phyloP scores from a whole-genome alignment of 2,888 invertebrate genomes.

The Heliconius erato region DNA sequence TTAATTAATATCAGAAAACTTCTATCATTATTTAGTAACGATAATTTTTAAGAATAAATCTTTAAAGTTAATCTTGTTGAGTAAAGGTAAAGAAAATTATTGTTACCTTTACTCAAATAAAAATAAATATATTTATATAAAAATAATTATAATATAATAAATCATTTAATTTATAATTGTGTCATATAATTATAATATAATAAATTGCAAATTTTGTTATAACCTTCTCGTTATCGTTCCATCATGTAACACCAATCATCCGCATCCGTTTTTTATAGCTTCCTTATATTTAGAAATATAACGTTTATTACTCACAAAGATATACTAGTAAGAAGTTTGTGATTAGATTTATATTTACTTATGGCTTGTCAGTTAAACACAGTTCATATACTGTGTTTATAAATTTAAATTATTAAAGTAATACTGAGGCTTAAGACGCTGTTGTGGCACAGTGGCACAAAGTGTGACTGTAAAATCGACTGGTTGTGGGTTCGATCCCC shows the following conservation, averaged over 20 bases:
- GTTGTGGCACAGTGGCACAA: too few species aligned
- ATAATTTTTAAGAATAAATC: neutral
- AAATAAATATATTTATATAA: too few species aligned
- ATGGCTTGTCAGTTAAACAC: neutral
- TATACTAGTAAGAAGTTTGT: neutral
- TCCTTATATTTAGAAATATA: slow-evolving; percentile 12
- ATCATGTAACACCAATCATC: slow-evolving; percentile 7
- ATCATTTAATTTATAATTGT: neutral
- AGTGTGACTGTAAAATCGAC: too few species aligned
- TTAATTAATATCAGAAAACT: too few species aligned
- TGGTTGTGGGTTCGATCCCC: too few species aligned
- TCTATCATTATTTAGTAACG: neutral
- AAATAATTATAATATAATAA: too few species aligned
- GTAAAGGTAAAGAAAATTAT: too few species aligned
- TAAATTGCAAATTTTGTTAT: neutral
- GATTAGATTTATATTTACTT: neutral
- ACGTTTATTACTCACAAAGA: slow-evolving; percentile 11
- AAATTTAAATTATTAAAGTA: neutral
- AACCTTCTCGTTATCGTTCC: neutral
- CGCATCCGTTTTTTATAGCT: slow-evolving; percentile 2
- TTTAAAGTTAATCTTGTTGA: neutral
- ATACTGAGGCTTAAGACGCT: neutral
- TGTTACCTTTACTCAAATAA: too few species aligned
- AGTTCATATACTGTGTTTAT: neutral
- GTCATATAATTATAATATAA: neutral